A percentile compares a stretch with the other conserved stretches of the same genome.
These are phyloP conservation scores for Homarus americanus DNA, from an alignment of 1,140 invertebrate species.

Conservation along the genomic window DNA sequence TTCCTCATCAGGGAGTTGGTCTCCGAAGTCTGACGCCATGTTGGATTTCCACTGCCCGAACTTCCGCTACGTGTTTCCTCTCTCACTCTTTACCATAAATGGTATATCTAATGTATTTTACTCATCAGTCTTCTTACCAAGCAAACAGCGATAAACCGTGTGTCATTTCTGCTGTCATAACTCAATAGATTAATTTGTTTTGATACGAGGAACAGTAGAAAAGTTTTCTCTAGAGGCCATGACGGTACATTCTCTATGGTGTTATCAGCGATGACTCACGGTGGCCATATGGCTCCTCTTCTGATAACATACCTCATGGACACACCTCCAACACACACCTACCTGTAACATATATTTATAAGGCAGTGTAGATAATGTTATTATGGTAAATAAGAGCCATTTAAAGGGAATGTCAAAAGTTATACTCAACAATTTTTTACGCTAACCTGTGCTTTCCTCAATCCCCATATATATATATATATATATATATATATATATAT, in stretches of 20 bases:
- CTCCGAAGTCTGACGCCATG: slow-evolving; percentile 72
- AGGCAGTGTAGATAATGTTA: no score
- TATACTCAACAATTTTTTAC: no score
- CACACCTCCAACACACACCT: not conserved
- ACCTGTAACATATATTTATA: no score
- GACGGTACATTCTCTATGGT: slow-evolving; percentile 33
- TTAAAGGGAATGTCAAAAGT: no score
- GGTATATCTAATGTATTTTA: not conserved
- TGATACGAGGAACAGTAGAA: not conserved
- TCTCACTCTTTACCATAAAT: not conserved
- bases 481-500: no score
- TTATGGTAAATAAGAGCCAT: no score
- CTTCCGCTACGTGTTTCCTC: slow-evolving; percentile 39
- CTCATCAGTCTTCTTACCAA: not conserved
- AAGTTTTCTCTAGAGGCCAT: not conserved
- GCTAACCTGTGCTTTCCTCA: no score
- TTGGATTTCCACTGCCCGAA: slow-evolving; percentile 55
- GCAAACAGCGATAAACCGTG: not conserved
- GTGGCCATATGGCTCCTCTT: slow-evolving; percentile 30
- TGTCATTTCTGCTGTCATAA: not conserved
- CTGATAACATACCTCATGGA: not conserved
- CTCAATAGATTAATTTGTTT: not conserved
- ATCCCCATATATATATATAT: no score
- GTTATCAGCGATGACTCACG: slow-evolving; percentile 63
- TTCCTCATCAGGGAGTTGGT: slow-evolving; percentile 74